Base-by-base conservation (phyloP, 2,113 vertebrate species). In the Gadus chalcogrammus region DNA sequence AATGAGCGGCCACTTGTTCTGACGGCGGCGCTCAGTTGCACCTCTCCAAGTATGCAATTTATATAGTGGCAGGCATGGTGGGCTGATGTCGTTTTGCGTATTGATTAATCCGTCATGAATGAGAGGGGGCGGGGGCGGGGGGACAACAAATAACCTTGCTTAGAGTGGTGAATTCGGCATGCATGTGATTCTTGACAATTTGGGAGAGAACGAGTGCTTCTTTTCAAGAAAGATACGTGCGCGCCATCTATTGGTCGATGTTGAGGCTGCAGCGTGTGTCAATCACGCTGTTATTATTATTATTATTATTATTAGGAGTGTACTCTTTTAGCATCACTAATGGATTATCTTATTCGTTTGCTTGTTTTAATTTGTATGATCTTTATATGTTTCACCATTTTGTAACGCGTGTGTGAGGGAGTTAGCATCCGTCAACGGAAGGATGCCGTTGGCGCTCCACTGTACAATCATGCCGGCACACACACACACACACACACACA, bases 211-310 rank as follows among this genome's bases (percentile, higher is more conserved):
- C 7, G 12, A 27, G 68, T 65, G 59, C 64, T n/a, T 69, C 55
- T 62, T n/a, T 65, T 0, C 35, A 88, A 83, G 27, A 74, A 66
- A 89, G 80, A 89, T 86, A 83, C 90, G 77, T 71, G 82, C 73
- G 88, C 90, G 87, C 90, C 92, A 91, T 71, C 91, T 84, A 87
- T 89, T 88, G 92, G 91, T 17, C 3, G 61, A 4, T 65, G 56
- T 75, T 6, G 42, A 35, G 16, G 22, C 28, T 79, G 71, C 82
- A 77, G 35, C n/a, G 5, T 7, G 11, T 15, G 48, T 8, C 59
- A 18, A 13, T 2, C 16, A 55, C 11, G 42, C 58, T 9, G 17
- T 20, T 18, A n/a, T 60, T n/a, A 20, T 11, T 60, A 18, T 60
- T 60, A 11, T 11, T 42, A 42, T 42, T 8, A 42, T 11, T 42